These are phyloP conservation scores for Epistrophe eligans DNA, from an alignment of 2,888 invertebrate genomes.

Conservation along the genomic window DNA sequence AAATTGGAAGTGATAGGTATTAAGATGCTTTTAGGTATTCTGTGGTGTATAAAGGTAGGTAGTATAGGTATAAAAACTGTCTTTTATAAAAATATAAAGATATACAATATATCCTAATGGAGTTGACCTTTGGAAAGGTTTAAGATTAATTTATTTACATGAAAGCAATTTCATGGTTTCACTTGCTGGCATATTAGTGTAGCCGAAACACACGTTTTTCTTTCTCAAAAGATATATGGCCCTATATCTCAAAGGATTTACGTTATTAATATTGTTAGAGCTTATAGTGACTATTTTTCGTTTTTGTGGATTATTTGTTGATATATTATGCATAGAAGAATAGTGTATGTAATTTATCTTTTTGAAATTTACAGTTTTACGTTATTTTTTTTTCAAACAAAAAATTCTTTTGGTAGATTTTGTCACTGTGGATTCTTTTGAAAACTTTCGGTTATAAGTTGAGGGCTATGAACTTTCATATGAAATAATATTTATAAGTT, in stretches of 20 bases:
- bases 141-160: conserved; percentile 40
- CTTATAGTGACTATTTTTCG: conserved; percentile 3
- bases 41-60: neutral
- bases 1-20: conserved; percentile 25
- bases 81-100: neutral
- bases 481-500: no score
- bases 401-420: no score
- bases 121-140: conserved; percentile 23
- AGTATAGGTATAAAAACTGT: neutral
- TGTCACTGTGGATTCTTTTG: neutral
- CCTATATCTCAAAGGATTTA: conserved; percentile 33
- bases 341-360: neutral
- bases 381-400: no score
- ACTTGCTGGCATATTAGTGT: no score
- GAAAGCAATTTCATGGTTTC: conserved; percentile 18
- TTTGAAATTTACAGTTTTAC: neutral
- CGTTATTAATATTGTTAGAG: conserved; percentile 21
- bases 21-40: neutral
- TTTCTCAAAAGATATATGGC: neutral
- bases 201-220: conserved; percentile 15
- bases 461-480: no score
- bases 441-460: neutral
- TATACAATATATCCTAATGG: conserved; percentile 15
- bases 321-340: neutral
- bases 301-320: conserved; percentile 19